These are phyloP conservation scores for Perizoma flavofasciatum DNA, from an alignment of 2,888 invertebrate species.

Conservation along the genomic window DNA sequence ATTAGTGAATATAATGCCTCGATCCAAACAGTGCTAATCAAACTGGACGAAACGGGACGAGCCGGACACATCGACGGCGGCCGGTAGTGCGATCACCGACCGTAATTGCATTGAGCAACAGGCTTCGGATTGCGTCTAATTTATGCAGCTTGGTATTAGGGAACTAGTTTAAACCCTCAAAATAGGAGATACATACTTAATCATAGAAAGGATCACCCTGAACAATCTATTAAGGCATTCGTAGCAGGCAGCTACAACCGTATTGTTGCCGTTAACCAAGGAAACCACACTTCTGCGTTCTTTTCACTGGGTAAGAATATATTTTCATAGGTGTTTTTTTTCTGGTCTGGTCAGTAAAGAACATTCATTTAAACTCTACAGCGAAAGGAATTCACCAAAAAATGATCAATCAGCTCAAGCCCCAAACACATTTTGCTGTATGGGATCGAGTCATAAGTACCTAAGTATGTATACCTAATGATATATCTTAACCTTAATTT, in stretches of 20 bases:
- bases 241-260: slow-evolving; percentile 1
- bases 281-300: neutral
- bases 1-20: slow-evolving; percentile 13
- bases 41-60: slow-evolving; percentile 6
- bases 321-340: too few species aligned
- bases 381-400: too few species aligned
- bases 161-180: neutral
- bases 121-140: slow-evolving; percentile 16
- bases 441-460: too few species aligned
- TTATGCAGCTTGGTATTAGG: slow-evolving; percentile 21
- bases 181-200: neutral
- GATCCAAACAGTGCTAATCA: slow-evolving; percentile 21
- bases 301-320: too few species aligned
- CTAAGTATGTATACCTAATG: too few species aligned
- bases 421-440: too few species aligned
- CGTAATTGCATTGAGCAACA: slow-evolving; percentile 18
- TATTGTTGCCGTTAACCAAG: neutral
- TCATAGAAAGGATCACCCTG: too few species aligned
- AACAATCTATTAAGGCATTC: neutral
- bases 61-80: slow-evolving; percentile 6
- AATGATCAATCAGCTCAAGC: too few species aligned
- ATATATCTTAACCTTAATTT: too few species aligned
- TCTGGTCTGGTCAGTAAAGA: too few species aligned
- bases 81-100: slow-evolving; percentile 4
- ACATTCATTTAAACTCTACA: too few species aligned